These are phyloP conservation scores for Bellardia bayeri DNA, from an alignment of 2,888 invertebrate species.

Conservation along the genomic window DNA sequence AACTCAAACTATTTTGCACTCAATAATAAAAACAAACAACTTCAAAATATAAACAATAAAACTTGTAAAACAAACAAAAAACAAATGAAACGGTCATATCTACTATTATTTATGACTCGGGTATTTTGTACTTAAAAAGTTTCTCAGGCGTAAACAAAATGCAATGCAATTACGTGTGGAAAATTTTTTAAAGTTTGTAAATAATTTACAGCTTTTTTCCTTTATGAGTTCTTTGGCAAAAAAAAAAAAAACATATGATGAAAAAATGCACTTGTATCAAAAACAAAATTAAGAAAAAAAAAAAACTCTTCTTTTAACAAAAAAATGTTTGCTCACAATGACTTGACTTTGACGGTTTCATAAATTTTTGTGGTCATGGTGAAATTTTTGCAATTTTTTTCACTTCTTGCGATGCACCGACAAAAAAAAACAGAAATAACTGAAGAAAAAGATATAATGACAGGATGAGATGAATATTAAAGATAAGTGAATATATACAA, in stretches of 20 bases:
- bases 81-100: conserved; percentile 29
- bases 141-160: conserved; percentile 69
- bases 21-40: background rate
- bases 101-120: conserved; percentile 47
- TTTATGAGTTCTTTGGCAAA: conserved; percentile 24
- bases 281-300: background rate
- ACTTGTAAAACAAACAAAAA: background rate
- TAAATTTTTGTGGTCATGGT: conserved; percentile 64
- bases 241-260: background rate
- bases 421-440: conserved; percentile 19
- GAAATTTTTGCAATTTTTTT: conserved; percentile 45
- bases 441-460: conserved; percentile 36
- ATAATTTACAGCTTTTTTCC: conserved; percentile 38
- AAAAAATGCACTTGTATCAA: conserved; percentile 6
- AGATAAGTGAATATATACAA: conserved; percentile 25
- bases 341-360: conserved; percentile 67
- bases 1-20: too few species aligned
- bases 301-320: conserved; percentile 23
- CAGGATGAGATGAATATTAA: conserved; percentile 57
- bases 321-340: conserved; percentile 47
- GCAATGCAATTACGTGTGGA: conserved; percentile 71
- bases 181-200: conserved; percentile 54
- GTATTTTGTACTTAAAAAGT: conserved; percentile 63
- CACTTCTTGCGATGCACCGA: background rate
- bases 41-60: background rate